A percentile compares a stretch with the other conserved stretches of the same genome.
Evolutionary conservation across 2,113 vertebrate genomes (phyloP).

Genomic region (Aegotheles bennettii): DNA sequence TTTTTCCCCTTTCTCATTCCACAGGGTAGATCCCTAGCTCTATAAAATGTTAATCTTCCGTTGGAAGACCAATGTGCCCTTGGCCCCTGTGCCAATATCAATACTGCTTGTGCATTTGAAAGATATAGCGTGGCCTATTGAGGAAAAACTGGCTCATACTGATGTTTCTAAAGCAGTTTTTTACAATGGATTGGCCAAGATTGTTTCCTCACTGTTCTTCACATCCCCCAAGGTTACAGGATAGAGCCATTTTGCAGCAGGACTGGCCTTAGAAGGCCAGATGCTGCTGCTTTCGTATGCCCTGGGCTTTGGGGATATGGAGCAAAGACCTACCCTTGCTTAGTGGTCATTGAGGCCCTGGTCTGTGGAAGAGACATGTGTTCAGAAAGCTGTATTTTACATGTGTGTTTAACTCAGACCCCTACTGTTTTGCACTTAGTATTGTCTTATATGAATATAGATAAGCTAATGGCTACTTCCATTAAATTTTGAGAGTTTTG

Average conservation of each 20-base stretch:
- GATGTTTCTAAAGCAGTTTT: not conserved
- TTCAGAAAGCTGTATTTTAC: not conserved
- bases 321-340: not conserved
- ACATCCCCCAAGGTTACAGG: not conserved
- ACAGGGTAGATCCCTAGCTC: not conserved
- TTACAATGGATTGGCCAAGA: not conserved
- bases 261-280: not conserved
- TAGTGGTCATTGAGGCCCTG: not conserved
- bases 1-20: not conserved
- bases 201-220: not conserved
- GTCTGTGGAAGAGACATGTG: not conserved
- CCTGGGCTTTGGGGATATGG: rapidly evolving
- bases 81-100: not conserved
- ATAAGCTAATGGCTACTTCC: not conserved
- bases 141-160: not conserved
- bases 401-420: not conserved
- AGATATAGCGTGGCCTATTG: not conserved
- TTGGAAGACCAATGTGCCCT: not conserved
- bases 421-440: not conserved
- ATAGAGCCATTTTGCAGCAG: not conserved
- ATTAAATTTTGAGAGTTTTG: not conserved
- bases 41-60: not conserved
- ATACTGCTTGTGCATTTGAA: not conserved
- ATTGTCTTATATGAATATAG: not conserved
- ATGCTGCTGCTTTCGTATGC: not conserved